Conservation (phyloP, 2,888 invertebrate species). For the Tenthredo scrophulariae region DNA sequence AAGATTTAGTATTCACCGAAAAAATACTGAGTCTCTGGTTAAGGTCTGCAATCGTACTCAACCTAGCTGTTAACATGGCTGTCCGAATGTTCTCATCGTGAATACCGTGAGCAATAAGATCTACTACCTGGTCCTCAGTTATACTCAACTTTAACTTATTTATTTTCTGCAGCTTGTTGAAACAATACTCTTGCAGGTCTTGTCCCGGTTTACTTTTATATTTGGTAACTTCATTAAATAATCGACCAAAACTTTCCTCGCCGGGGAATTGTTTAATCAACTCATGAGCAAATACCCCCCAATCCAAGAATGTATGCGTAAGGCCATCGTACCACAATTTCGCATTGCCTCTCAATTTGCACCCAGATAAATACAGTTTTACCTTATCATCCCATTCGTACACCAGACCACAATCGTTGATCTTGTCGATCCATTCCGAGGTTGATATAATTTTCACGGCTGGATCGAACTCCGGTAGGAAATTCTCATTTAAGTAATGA, state of each 20-base stretch:
- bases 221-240: slow-evolving; percentile 43
- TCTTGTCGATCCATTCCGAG: slow-evolving; percentile 57
- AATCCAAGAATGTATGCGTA: slow-evolving; percentile 41
- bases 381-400: slow-evolving; percentile 57
- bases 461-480: slow-evolving; percentile 60
- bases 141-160: slow-evolving; percentile 51
- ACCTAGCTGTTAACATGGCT: slow-evolving; percentile 45
- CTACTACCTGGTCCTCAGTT: slow-evolving; percentile 41
- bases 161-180: slow-evolving; percentile 54
- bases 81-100: slow-evolving; percentile 55
- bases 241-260: slow-evolving; percentile 56
- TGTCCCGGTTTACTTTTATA: slow-evolving; percentile 53
- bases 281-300: slow-evolving; percentile 56
- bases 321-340: slow-evolving; percentile 59
- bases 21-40: slow-evolving; percentile 53
- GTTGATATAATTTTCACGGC: slow-evolving; percentile 50
- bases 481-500: slow-evolving; percentile 58
- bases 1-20: background rate
- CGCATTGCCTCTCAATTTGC: slow-evolving; percentile 57
- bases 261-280: slow-evolving; percentile 57
- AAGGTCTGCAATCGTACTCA: slow-evolving; percentile 56
- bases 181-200: slow-evolving; percentile 44
- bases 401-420: slow-evolving; percentile 53
- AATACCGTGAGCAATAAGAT: slow-evolving; percentile 46
- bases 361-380: slow-evolving; percentile 57